Evolutionary conservation across 37 sponge, comb jelly and placozoan species (phyloP).

Genomic region (Mnemiopsis leidyi): DNA sequence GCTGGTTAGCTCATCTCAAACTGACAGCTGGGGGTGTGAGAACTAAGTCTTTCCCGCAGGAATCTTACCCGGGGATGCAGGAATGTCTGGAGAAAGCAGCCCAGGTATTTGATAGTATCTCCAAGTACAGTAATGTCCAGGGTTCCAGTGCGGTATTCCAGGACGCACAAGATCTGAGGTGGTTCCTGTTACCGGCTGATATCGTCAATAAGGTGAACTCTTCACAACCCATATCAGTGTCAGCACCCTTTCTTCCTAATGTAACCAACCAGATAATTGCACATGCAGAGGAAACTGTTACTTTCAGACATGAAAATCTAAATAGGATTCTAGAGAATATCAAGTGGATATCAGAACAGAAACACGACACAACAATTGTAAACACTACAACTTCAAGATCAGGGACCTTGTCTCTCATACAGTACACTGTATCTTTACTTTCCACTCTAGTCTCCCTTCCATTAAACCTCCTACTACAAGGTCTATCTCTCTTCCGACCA

Average conservation of each 20-base stretch:
- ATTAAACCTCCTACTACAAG: neutral
- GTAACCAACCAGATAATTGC: neutral
- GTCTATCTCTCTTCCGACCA: neutral
- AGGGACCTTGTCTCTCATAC: neutral
- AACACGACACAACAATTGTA: neutral
- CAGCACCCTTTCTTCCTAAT: slow-evolving; percentile 72
- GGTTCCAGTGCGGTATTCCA: slow-evolving; percentile 59
- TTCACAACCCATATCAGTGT: neutral
- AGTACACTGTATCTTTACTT: neutral
- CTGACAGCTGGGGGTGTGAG: neutral
- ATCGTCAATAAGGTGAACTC: slow-evolving; percentile 59
- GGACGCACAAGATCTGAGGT: slow-evolving; percentile 73
- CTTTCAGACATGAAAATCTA: neutral
- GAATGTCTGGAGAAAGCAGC: slow-evolving; percentile 68
- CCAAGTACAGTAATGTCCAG: slow-evolving; percentile 9
- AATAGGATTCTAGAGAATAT: neutral
- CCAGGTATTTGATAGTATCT: slow-evolving; percentile 64
- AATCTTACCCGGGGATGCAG: slow-evolving; percentile 29
- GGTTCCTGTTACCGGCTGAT: slow-evolving; percentile 85
- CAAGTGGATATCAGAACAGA: neutral
- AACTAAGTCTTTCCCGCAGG: neutral
- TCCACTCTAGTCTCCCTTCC: neutral
- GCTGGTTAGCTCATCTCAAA: slow-evolving; percentile 65
- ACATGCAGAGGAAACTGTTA: neutral
- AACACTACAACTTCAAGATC: too few species aligned